A percentile compares a stretch with the other conserved stretches of the same genome.
Evolutionary conservation across 2,113 vertebrate species (phyloP).

Genomic region (Silurus glanis): DNA sequence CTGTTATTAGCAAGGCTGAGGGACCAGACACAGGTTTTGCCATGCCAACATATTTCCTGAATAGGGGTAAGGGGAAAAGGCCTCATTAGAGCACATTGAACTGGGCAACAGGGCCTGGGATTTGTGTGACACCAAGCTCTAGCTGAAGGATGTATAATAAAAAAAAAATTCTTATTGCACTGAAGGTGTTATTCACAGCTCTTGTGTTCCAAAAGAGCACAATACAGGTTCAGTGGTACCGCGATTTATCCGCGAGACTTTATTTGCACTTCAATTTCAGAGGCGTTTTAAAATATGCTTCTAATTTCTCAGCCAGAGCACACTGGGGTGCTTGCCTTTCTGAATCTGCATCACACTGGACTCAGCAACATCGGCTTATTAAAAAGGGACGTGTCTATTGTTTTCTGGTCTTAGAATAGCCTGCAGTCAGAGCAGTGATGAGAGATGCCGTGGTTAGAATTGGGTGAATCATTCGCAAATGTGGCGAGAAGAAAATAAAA

Average conservation of each 20-base stretch:
- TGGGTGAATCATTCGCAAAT: conserved; percentile 34
- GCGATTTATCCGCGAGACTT: conserved; percentile 37
- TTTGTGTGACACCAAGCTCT: conserved; percentile 10
- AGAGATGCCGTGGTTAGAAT: conserved; percentile 47
- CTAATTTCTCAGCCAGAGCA: conserved; percentile 37
- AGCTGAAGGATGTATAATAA: conserved; percentile 25
- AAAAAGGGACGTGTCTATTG: conserved; percentile 39
- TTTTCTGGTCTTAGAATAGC: conserved; percentile 50
- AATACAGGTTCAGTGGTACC: not conserved
- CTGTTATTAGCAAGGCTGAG: conserved; percentile 35
- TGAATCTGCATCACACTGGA: conserved; percentile 48
- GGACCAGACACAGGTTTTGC: conserved; percentile 15
- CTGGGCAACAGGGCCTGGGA: conserved; percentile 16
- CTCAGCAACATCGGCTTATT: conserved; percentile 50
- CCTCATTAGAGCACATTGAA: conserved; percentile 8
- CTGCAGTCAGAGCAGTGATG: conserved; percentile 41
- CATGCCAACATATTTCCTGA: not conserved
- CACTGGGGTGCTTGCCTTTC: conserved; percentile 10
- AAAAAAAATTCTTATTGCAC: not conserved
- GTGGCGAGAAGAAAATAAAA: conserved; percentile 30
- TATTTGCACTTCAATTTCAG: conserved; percentile 37
- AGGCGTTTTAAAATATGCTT: conserved; percentile 37
- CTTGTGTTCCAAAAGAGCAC: not conserved
- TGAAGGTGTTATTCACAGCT: conserved; percentile 17
- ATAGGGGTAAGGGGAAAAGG: not conserved